Conservation (phyloP, 1,140 invertebrate genomes). For the Pectinophora gossypiella region DNA sequence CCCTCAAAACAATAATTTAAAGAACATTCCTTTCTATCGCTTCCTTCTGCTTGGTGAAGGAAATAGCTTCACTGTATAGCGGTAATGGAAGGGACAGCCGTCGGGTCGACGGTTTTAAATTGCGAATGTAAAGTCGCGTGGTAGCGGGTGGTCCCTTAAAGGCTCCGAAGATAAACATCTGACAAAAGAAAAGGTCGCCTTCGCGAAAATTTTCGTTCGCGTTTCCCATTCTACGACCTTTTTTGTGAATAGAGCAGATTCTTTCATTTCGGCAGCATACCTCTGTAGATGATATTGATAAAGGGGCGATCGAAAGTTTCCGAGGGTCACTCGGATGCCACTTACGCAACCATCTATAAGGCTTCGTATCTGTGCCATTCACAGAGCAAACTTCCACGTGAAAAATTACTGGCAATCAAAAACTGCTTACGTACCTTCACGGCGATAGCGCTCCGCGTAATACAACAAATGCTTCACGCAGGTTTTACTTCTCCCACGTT, state of each 20-base stretch:
- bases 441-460: too few species aligned
- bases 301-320: slow-evolving; percentile 35
- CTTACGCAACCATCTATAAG: slow-evolving; percentile 20
- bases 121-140: neutral
- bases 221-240: slow-evolving; percentile 41
- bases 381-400: neutral
- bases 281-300: slow-evolving; percentile 48
- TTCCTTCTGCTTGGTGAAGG: too few species aligned
- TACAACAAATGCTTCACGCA: too few species aligned
- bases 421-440: too few species aligned
- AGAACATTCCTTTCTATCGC: too few species aligned
- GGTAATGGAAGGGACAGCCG: too few species aligned
- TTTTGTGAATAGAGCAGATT: slow-evolving; percentile 43
- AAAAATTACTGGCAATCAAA: neutral
- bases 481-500: too few species aligned
- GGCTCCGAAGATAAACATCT: slow-evolving; percentile 44
- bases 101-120: neutral
- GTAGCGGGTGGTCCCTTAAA: slow-evolving; percentile 25
- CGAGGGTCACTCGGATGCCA: slow-evolving; percentile 21
- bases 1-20: too few species aligned
- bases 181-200: slow-evolving; percentile 40
- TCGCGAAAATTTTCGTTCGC: slow-evolving; percentile 39
- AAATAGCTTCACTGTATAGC: too few species aligned
- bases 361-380: neutral
- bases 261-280: slow-evolving; percentile 41